Evolutionary conservation across 2,888 invertebrate genomes (phyloP).

Genomic region (Micropterix aruncella): DNA sequence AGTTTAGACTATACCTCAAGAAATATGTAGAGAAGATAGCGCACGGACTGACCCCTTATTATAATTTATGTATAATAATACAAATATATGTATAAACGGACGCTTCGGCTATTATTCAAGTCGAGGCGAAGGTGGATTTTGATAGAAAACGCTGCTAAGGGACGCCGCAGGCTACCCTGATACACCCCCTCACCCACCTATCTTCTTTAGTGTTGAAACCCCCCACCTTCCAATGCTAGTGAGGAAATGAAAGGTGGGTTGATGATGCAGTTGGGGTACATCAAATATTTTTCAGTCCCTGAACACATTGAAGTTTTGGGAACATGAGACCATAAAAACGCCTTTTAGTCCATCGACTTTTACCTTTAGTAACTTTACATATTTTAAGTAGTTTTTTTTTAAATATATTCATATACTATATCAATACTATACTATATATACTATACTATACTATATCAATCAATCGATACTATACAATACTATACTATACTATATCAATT

Average conservation of each 20-base stretch:
- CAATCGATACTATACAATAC: too few species aligned
- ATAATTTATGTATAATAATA: not conserved
- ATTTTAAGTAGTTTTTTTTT: too few species aligned
- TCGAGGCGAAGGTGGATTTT: constrained; percentile 1
- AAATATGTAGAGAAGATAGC: not conserved
- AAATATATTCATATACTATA: too few species aligned
- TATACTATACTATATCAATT: too few species aligned
- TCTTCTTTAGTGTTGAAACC: constrained; percentile 1
- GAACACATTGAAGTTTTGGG: too few species aligned
- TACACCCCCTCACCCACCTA: constrained; percentile 2
- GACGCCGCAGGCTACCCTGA: not conserved
- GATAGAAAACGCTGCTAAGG: constrained; percentile 1
- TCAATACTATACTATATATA: too few species aligned
- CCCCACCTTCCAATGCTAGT: not conserved
- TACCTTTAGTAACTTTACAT: too few species aligned
- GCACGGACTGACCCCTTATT: not conserved
- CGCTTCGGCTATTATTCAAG: not conserved
- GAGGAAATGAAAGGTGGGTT: not conserved
- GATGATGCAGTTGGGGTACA: not conserved
- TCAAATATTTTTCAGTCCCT: too few species aligned
- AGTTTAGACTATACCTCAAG: too few species aligned
- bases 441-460: too few species aligned
- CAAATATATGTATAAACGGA: not conserved
- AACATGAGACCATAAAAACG: too few species aligned
- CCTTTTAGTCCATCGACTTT: too few species aligned